Conservation (phyloP, 2,113 vertebrate species). For the Arizona elegans region DNA sequence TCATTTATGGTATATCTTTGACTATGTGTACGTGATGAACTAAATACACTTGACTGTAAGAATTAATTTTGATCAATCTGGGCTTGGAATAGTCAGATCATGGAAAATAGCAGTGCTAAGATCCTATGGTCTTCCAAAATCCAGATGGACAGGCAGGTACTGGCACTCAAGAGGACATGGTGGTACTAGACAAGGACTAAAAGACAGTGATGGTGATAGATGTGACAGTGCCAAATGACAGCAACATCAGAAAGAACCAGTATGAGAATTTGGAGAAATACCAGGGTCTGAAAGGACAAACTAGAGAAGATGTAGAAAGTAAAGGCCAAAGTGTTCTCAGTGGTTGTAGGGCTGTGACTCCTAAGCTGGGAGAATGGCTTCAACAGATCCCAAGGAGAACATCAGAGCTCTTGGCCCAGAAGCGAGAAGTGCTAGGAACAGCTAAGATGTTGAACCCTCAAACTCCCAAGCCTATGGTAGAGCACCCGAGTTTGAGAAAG, state of each 20-base stretch:
- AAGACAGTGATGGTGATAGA: background rate
- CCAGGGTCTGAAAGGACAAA: background rate
- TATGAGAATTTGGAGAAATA: background rate
- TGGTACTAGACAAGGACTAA: background rate
- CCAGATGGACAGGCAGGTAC: background rate
- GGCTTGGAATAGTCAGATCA: background rate
- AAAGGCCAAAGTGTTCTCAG: background rate
- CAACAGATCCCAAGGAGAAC: background rate
- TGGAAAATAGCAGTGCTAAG: background rate
- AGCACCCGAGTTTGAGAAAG: background rate
- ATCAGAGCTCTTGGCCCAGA: background rate
- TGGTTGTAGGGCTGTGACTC: background rate
- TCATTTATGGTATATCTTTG: background rate
- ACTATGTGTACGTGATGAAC: background rate
- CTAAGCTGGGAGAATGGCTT: background rate
- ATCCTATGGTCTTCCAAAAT: background rate
- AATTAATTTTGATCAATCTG: background rate
- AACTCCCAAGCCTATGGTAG: background rate
- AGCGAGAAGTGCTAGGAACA: background rate
- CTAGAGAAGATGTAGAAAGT: background rate
- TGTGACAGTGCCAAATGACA: background rate
- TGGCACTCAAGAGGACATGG: background rate
- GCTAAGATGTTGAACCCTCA: background rate
- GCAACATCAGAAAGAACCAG: background rate
- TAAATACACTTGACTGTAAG: background rate